Evolutionary conservation across 2,888 invertebrate genomes (phyloP).

Genomic region (Sphaerophoria rueppellii): DNA sequence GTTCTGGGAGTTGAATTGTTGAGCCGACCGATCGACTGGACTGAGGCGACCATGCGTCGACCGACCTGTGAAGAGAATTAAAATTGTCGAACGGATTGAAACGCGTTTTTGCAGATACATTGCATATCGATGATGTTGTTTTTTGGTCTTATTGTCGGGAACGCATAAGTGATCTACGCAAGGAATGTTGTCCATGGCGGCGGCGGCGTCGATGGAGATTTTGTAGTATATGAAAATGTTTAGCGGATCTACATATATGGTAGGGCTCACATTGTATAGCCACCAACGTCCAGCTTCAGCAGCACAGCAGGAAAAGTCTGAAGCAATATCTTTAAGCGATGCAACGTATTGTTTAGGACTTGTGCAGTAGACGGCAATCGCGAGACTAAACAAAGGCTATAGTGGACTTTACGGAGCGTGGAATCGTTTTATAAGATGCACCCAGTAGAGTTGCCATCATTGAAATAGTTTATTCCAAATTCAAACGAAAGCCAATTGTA

Average conservation of each 20-base stretch:
- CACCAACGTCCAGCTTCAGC: slow-evolving; percentile 40
- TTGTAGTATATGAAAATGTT: slow-evolving; percentile 52
- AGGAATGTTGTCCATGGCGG: slow-evolving; percentile 60
- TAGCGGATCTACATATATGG: slow-evolving; percentile 66
- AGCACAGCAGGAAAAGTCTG: slow-evolving; percentile 58
- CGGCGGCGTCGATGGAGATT: slow-evolving; percentile 16
- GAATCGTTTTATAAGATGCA: slow-evolving; percentile 35
- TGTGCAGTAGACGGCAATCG: slow-evolving; percentile 47
- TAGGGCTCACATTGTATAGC: slow-evolving; percentile 50
- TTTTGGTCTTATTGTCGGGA: slow-evolving; percentile 63
- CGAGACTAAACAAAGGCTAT: slow-evolving; percentile 17
- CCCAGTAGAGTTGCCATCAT: slow-evolving; percentile 3
- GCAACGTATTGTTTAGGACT: slow-evolving; percentile 42
- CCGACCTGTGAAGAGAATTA: slow-evolving; percentile 69
- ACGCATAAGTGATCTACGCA: slow-evolving; percentile 64
- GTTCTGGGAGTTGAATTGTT: slow-evolving; percentile 19
- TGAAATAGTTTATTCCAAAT: no score
- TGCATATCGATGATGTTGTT: slow-evolving; percentile 38
- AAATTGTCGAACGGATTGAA: slow-evolving; percentile 67
- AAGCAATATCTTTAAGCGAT: slow-evolving; percentile 54
- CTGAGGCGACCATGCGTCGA: no score
- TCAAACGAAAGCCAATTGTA: no score
- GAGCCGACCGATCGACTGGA: not conserved
- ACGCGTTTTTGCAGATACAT: slow-evolving; percentile 57
- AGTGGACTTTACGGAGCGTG: slow-evolving; percentile 41